Conservation (phyloP, 2,888 invertebrate genomes). For the Xestobium rufovillosum region DNA sequence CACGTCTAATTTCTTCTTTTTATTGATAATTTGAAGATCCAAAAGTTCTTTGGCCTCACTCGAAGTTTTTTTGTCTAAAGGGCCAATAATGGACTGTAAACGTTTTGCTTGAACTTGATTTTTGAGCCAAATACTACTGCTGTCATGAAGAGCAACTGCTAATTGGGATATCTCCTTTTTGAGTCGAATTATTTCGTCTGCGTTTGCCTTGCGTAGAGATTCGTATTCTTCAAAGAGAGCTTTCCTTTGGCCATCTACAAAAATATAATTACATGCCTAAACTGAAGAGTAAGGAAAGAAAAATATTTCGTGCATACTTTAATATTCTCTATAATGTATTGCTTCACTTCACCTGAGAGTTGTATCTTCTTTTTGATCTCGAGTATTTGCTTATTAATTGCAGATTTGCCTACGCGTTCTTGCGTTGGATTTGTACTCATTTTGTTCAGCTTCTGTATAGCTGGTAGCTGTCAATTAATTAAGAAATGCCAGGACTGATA, state of each 20-base stretch:
- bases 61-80: conserved; percentile 45
- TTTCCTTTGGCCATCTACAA: conserved; percentile 74
- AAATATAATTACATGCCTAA: conserved; percentile 11
- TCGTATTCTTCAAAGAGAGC: conserved; percentile 77
- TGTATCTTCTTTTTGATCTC: conserved; percentile 83
- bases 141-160: conserved; percentile 52
- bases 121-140: conserved; percentile 46
- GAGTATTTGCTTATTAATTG: conserved; percentile 68
- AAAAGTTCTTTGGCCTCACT: conserved; percentile 49
- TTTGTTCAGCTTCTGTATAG: no score
- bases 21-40: conserved; percentile 64
- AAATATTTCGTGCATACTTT: conserved; percentile 1
- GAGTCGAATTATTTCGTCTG: conserved; percentile 59
- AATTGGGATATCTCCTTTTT: conserved; percentile 67
- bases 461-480: no score
- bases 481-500: no score
- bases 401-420: conserved; percentile 29
- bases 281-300: conserved; percentile 3
- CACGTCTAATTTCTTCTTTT: conserved; percentile 65
- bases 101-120: conserved; percentile 28
- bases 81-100: conserved; percentile 38
- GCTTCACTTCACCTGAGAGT: conserved; percentile 62
- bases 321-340: neutral
- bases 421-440: neutral
- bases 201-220: conserved; percentile 62